These are phyloP conservation scores for Artemisiospiza belli DNA, from an alignment of 2,113 vertebrate genomes.

Conservation along the genomic window DNA sequence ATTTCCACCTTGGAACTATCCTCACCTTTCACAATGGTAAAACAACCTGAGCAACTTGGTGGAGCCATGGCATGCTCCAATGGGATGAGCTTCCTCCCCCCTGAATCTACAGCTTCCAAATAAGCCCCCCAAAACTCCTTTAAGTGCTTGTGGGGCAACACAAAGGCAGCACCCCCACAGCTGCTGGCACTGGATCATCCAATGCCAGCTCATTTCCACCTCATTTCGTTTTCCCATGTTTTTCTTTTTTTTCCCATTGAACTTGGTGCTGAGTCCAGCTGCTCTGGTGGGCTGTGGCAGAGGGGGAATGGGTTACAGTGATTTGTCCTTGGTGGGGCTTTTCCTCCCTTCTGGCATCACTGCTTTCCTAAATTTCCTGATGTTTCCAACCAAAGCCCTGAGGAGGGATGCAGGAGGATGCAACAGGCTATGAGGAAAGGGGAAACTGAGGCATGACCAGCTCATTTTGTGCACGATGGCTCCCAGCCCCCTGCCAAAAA, in stretches of 20 bases:
- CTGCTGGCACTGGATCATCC: background rate
- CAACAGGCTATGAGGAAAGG: background rate
- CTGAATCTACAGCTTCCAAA: background rate
- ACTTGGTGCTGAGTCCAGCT: background rate
- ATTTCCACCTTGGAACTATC: background rate
- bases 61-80: rapidly evolving
- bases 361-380: background rate
- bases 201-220: background rate
- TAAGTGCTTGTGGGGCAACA: background rate
- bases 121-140: background rate
- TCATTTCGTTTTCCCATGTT: background rate
- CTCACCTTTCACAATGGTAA: background rate
- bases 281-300: background rate
- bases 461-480: background rate
- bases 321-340: background rate
- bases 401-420: background rate
- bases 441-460: background rate
- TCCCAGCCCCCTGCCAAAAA: rapidly evolving
- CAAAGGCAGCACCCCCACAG: background rate
- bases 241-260: background rate
- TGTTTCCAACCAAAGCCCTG: background rate
- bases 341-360: background rate
- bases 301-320: background rate
- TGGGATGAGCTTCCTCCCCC: background rate
- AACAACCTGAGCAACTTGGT: background rate